Evolutionary conservation across 2,113 vertebrate species (phyloP), one percentile per base, ranked within the genome.

Genomic region (Eulemur macaco): DNA sequence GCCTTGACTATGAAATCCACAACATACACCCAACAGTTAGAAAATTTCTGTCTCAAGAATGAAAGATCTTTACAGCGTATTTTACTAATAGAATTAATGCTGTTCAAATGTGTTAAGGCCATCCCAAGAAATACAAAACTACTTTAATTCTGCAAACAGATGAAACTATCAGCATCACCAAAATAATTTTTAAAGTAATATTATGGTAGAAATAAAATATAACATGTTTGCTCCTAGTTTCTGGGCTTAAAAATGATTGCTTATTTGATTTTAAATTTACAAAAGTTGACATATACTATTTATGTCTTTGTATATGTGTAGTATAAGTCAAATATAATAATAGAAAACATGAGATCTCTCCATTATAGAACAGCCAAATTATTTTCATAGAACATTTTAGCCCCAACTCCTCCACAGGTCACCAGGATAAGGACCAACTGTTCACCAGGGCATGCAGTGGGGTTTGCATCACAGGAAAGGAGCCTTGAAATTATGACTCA

Each of bases 61-160:
- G 86, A 77, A 34, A 84, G 45, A 52, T 76, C 25, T 71, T 86
- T 71, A n/a, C 2, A 77, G 25, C 60, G 2, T 87, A n/a, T 80
- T 92, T 86, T 89, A 90, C 73, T 86, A 73, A 78, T 64, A 92
- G 27, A 17, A 89, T 80, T 80, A 71, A 77, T 64, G 12, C 18
- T 82, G 14, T 93, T 94, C 25, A 95, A 31, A 34, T 27, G 15
- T 69, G 7, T n/a, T 54, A 45, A 47, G 6, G 88, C 14, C 13
- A 47, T 63, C 63, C 74, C 88, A 84, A 82, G 77, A 96, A 96
- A 90, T n/a, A 66, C 42, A 42, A 42, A 52, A 90, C 13, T 80
- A 58, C 21, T 94, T 63, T 81, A 69, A 58, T 89, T 94, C 47
- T 93, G 27, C 15, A 93, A 73, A 66, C 11, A 88, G 86, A 85